phyloP scores from a whole-genome alignment of 1,140 invertebrate genomes.

The Platyura marginata region DNA sequence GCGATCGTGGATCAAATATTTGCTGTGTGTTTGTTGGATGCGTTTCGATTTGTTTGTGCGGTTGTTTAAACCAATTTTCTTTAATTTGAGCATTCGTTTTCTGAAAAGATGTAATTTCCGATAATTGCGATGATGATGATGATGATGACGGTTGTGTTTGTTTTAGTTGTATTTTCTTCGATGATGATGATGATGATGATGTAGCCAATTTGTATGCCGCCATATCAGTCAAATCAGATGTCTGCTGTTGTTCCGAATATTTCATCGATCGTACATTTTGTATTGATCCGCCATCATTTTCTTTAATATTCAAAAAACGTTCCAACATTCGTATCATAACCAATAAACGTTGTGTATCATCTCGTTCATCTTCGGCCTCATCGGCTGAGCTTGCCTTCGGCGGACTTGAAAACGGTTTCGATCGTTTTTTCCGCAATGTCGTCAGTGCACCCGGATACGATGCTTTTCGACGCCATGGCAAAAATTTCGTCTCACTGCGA shows the following conservation, averaged over 20 bases:
- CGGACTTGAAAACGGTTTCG: neutral
- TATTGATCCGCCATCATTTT: conserved; percentile 3
- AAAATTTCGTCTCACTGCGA: conserved; percentile 50
- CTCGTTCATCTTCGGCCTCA: conserved; percentile 2
- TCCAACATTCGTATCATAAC: conserved; percentile 10
- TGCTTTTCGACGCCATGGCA: conserved; percentile 55
- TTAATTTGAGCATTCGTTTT: neutral
- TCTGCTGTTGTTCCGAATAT: conserved; percentile 5
- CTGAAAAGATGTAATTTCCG: neutral
- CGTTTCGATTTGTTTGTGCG: neutral
- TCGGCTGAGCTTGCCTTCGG: conserved; percentile 3
- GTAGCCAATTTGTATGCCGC: neutral
- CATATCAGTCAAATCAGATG: conserved; percentile 9
- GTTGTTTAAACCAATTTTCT: neutral
- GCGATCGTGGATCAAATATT: neutral
- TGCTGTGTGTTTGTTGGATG: neutral
- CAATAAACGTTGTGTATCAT: neutral
- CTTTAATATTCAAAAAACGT: conserved; percentile 13
- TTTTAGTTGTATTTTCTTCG: neutral
- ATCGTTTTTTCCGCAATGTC: conserved; percentile 35
- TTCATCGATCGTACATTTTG: neutral
- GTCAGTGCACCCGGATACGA: conserved; percentile 51
- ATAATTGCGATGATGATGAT: neutral
- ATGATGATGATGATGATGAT: neutral
- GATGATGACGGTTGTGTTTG: neutral